These are phyloP conservation scores for Micropoecilia bifurca DNA, from an alignment of 2,797 vertebrate species.

Conservation along the genomic window DNA sequence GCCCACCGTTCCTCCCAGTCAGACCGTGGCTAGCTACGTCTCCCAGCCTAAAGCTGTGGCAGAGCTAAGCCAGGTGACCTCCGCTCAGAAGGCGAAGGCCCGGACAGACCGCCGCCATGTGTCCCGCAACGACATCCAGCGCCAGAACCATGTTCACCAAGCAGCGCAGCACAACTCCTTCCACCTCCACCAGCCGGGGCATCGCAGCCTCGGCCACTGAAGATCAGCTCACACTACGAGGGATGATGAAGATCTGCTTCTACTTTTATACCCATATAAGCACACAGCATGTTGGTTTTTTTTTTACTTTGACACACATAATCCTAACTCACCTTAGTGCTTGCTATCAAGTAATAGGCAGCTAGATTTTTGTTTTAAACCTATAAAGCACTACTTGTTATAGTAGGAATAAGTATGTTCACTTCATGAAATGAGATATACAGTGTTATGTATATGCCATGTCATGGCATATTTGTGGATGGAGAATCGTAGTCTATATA, in stretches of 20 bases:
- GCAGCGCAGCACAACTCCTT: constrained; percentile 75
- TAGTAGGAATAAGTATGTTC: constrained; percentile 24
- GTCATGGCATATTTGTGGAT: constrained; percentile 17
- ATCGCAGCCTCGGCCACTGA: constrained; percentile 89
- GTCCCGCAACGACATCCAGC: constrained; percentile 84
- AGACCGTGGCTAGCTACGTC: constrained; percentile 46
- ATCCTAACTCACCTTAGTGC: constrained; percentile 18
- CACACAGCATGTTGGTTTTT: not conserved
- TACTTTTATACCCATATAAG: not conserved
- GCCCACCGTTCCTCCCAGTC: constrained; percentile 62
- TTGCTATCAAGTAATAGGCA: constrained; percentile 42
- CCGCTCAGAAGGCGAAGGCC: constrained; percentile 83
- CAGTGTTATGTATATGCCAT: constrained; percentile 26
- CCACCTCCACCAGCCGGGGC: constrained; percentile 89
- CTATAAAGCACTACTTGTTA: constrained; percentile 20
- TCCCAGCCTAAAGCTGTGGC: constrained; percentile 78
- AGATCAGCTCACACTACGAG: not conserved
- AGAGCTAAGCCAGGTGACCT: constrained; percentile 80
- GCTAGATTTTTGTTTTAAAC: constrained; percentile 33
- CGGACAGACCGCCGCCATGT: constrained; percentile 75
- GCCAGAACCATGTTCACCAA: constrained; percentile 87
- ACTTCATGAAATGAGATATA: constrained; percentile 45
- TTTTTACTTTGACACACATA: not conserved
- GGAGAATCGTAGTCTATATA: constrained; percentile 8
- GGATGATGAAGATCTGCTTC: constrained; percentile 3